phyloP scores from a whole-genome alignment of 2,113 vertebrate genomes.

The Atractosteus spatula region DNA sequence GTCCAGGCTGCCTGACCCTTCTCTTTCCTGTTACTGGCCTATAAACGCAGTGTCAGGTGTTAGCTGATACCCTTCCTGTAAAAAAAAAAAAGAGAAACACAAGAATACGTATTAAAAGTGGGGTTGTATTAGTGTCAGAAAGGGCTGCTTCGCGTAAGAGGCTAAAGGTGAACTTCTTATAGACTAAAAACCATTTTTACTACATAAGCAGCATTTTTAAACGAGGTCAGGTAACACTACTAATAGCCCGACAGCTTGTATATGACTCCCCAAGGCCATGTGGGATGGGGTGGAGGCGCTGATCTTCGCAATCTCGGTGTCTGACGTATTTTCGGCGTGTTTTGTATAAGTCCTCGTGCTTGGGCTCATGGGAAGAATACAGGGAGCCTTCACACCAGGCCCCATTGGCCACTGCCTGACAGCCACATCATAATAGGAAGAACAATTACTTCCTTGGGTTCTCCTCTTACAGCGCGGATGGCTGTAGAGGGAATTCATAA shows the following conservation, averaged over 20 bases:
- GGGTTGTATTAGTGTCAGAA: conserved; percentile 43
- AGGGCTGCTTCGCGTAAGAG: conserved; percentile 31
- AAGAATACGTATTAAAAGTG: conserved; percentile 45
- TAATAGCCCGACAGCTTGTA: conserved; percentile 34
- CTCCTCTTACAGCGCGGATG: too few relatives aligned
- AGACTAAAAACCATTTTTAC: conserved; percentile 33
- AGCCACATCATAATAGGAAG: conserved; percentile 30
- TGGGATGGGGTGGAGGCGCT: neutral
- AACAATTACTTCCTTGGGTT: conserved; percentile 20
- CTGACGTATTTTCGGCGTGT: conserved; percentile 25
- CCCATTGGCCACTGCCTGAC: conserved; percentile 29
- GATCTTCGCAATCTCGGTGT: conserved; percentile 10
- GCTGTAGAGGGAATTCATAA: too few relatives aligned
- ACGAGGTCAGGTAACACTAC: conserved; percentile 28
- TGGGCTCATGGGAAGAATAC: conserved; percentile 20
- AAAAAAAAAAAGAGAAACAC: conserved; percentile 30
- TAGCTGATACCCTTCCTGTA: conserved; percentile 49
- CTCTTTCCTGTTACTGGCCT: conserved; percentile 49
- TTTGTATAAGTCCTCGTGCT: neutral
- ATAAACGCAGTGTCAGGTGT: conserved; percentile 44
- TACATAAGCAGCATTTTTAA: conserved; percentile 26
- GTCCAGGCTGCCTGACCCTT: conserved; percentile 30
- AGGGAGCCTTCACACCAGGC: conserved; percentile 19
- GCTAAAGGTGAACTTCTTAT: conserved; percentile 40
- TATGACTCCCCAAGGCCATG: conserved; percentile 24